Base-by-base conservation (phyloP, 2,113 vertebrate genomes). In the Haemorhous mexicanus region DNA sequence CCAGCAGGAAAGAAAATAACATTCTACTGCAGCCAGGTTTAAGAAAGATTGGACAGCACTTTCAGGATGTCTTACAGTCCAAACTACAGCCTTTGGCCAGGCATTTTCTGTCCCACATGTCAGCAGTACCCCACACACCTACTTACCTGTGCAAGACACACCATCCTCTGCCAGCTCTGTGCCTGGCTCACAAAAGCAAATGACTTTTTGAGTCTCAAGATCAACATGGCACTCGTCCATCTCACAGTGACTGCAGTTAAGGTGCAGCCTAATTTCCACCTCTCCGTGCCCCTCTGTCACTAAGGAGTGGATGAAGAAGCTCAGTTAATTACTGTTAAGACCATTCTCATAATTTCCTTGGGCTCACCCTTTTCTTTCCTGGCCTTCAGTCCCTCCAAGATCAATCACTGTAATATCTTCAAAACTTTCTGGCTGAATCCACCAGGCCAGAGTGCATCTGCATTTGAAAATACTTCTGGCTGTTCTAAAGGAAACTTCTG, bases 211-310 rank as follows among this genome's bases (percentile, higher is more conserved):
- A 82, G 96, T 98, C 49, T 98, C 98, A 2, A 96, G 95, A 86
- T 97, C 98, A 95, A 98, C 84, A 83, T 98, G 98, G 94, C 99
- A 99, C 66, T 99, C 99, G 0, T 98, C 98, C 77, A 98, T 98
- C 89, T 99, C 98, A 85, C 99, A 99, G 97, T 99, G 99, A 96
- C 99, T 99, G 97, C 99, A 99, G 98, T 99, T 99, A 87, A 98
- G 98, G 83, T 99, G 98, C 21, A 99, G 98, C 78, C 97, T 98
- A 96, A 99, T 99, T 91, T 98, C 98, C 96, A 99, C 99, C 94
- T 99, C 99, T 59, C 99, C 99, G 0, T 99, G 98, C 20, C 98
- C 98, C 89, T 99, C 99, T 96, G 99, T 99, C 87, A 98, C 99
- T 99, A 90, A 58, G 79, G 91, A 96, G 93, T 37, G 85, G 80